Evolutionary conservation across 2,797 vertebrate species (phyloP).

Genomic region (Pseudotriccus pelzelni): DNA sequence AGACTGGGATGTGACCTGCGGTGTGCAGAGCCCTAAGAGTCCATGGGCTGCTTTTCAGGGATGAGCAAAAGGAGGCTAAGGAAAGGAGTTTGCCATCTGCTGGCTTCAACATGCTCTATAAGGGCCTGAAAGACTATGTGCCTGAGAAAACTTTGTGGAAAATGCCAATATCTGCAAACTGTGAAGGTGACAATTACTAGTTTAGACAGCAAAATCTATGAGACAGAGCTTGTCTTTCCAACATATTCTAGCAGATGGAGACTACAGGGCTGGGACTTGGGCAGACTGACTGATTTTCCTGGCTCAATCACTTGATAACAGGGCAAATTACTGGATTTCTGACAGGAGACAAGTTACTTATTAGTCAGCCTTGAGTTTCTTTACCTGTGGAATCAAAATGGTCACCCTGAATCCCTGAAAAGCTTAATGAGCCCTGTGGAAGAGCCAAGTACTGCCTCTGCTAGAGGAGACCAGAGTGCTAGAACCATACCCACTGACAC

Average conservation of each 20-base stretch:
- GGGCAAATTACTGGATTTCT: background rate
- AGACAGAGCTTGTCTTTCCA: background rate
- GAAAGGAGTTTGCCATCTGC: background rate
- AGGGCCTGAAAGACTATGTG: background rate
- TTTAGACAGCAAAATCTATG: background rate
- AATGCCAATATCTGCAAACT: background rate
- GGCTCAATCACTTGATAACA: background rate
- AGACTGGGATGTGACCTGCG: background rate
- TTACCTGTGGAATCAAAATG: background rate
- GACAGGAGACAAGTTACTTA: background rate
- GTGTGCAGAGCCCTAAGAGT: background rate
- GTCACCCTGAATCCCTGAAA: background rate
- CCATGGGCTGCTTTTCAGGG: fast-evolving
- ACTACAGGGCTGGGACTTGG: background rate
- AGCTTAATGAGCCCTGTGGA: background rate
- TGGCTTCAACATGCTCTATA: background rate
- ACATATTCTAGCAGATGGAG: background rate
- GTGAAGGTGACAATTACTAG: background rate
- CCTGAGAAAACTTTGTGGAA: background rate
- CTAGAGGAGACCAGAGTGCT: background rate
- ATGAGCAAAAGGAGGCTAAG: background rate
- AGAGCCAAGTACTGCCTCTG: background rate
- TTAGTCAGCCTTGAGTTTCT: background rate
- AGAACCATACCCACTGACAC: background rate
- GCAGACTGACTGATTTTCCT: background rate